A percentile compares a stretch with the other conserved stretches of the same genome.
These are phyloP conservation scores for Sylvia borin DNA, from an alignment of 2,797 vertebrate species.

Conservation along the genomic window DNA sequence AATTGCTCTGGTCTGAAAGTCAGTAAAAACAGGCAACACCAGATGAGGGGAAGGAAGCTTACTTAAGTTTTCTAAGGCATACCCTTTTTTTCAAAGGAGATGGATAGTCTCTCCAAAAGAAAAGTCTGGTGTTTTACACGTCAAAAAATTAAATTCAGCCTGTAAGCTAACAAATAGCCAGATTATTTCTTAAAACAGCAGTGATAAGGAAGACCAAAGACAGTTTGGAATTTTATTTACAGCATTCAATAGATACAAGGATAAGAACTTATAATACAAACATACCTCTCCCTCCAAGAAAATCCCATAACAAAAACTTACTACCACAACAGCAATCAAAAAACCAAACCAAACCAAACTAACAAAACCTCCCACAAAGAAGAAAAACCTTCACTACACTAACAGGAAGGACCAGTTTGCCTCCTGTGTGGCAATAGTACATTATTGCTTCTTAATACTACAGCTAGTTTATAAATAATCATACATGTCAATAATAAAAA, in stretches of 20 bases:
- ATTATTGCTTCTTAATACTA: not conserved
- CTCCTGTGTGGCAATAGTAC: not conserved
- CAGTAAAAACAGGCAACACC: not conserved
- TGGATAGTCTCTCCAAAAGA: not conserved
- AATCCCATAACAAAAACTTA: not conserved
- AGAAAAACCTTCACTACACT: not conserved
- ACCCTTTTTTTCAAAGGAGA: not conserved
- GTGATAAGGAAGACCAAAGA: not conserved
- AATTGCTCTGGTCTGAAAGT: not conserved
- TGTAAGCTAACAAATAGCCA: not conserved
- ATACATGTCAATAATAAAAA: not conserved
- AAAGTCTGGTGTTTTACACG: not conserved
- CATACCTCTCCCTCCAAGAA: fast-evolving
- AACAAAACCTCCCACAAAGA: not conserved
- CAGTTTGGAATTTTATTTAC: not conserved
- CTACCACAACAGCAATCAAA: not conserved
- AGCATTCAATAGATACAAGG: not conserved
- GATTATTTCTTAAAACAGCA: not conserved
- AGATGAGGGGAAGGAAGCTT: not conserved
- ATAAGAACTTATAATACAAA: not conserved
- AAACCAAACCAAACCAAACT: not conserved
- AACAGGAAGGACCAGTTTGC: not conserved
- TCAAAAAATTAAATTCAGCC: not conserved
- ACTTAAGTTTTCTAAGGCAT: not conserved
- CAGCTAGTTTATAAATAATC: not conserved